These are phyloP conservation scores for Imbricaverruca yamaguchii DNA, from an alignment of 2,888 invertebrate genomes.

Conservation along the genomic window DNA sequence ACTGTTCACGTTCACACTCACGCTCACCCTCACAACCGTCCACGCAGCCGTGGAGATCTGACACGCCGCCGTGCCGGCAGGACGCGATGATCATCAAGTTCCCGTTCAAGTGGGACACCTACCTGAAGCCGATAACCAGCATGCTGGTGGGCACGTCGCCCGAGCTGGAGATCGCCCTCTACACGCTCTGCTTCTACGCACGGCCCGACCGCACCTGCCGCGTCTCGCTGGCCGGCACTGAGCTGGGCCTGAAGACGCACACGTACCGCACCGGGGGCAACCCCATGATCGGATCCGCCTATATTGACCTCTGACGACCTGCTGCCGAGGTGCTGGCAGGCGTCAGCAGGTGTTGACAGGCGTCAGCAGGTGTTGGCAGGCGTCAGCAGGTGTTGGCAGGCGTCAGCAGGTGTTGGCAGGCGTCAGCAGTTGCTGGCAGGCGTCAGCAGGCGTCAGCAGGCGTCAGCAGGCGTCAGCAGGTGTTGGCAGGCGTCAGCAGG, in stretches of 20 bases:
- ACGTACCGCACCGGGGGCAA: constrained; percentile 66
- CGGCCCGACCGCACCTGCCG: constrained; percentile 66
- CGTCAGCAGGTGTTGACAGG: too few species aligned
- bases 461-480: too few species aligned
- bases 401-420: too few species aligned
- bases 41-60: not conserved
- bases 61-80: not conserved
- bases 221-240: constrained; percentile 60
- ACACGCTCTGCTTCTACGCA: constrained; percentile 74
- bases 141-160: constrained; percentile 81
- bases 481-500: too few species aligned
- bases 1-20: too few species aligned
- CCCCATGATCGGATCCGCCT: constrained; percentile 71
- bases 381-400: too few species aligned
- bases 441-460: too few species aligned
- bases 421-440: too few species aligned
- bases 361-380: too few species aligned
- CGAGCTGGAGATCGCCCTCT: constrained; percentile 82
- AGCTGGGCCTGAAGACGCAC: constrained; percentile 64
- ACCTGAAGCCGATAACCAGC: constrained; percentile 66
- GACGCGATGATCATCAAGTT: constrained; percentile 33
- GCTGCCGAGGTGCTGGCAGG: too few species aligned
- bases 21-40: too few species aligned
- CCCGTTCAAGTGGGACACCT: constrained; percentile 52
- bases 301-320: constrained; percentile 45